A percentile compares a stretch with the other conserved stretches of the same genome.
Conservation (phyloP, 2,888 invertebrate genomes). For the Xestia sexstrigata region DNA sequence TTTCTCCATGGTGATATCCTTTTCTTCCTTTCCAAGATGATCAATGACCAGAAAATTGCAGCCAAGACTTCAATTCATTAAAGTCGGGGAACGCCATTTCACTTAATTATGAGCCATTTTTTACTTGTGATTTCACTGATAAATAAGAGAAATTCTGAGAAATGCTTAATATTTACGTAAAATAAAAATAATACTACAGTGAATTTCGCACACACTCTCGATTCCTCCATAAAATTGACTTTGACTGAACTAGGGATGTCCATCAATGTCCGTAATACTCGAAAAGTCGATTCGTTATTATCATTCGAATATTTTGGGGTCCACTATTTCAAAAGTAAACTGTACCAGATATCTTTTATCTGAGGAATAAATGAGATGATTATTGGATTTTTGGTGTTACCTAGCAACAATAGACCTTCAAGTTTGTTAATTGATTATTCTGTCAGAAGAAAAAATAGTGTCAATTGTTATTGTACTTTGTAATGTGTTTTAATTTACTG, state of each 20-base stretch:
- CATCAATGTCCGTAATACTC: not conserved
- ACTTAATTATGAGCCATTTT: conserved; percentile 66
- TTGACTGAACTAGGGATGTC: conserved; percentile 32
- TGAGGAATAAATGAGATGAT: too few relatives aligned
- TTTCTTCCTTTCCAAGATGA: conserved; percentile 14
- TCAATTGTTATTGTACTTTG: too few relatives aligned
- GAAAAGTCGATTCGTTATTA: not conserved
- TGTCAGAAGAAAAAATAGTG: too few relatives aligned
- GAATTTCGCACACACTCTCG: conserved; percentile 37
- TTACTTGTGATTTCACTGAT: conserved; percentile 27
- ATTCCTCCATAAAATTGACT: conserved; percentile 21
- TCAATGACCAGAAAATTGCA: conserved; percentile 71
- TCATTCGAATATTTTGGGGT: too few relatives aligned
- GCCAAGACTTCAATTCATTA: conserved; percentile 79
- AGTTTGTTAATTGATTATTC: too few relatives aligned
- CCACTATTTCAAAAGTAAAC: not conserved
- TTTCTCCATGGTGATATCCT: conserved; percentile 77
- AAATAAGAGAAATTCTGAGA: conserved; percentile 6
- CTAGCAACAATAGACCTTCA: too few relatives aligned
- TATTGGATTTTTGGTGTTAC: too few relatives aligned
- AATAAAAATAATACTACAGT: conserved; percentile 39
- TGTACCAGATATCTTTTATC: not conserved
- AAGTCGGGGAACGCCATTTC: conserved; percentile 76
- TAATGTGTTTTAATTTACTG: too few relatives aligned
- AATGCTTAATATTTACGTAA: conserved; percentile 28